Percentiles rank a stretch among this genome's conserved stretches.
Evolutionary conservation across 2,113 vertebrate species (phyloP).

Genomic region (Polypterus senegalus): DNA sequence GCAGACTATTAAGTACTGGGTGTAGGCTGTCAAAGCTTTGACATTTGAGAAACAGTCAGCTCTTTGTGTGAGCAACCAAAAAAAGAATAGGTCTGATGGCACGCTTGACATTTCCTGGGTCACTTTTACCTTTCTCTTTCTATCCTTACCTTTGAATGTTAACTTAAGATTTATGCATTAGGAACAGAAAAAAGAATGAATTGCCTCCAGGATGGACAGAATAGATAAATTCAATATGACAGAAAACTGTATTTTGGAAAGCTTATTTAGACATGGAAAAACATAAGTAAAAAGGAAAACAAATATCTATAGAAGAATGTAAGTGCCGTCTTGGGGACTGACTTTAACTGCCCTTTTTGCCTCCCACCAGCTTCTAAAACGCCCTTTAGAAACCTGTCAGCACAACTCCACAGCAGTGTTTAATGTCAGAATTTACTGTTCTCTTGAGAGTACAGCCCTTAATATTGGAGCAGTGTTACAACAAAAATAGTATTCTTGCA

Average conservation of each 20-base stretch:
- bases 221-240: background rate
- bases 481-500: too few species aligned
- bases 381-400: too few species aligned
- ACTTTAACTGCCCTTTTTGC: too few species aligned
- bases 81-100: slow-evolving; percentile 16
- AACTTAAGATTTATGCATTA: background rate
- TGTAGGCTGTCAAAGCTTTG: slow-evolving; percentile 15
- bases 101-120: slow-evolving; percentile 22
- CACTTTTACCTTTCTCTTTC: slow-evolving; percentile 11
- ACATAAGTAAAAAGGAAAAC: too few species aligned
- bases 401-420: too few species aligned
- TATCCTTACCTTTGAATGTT: slow-evolving; percentile 1
- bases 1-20: too few species aligned
- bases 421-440: too few species aligned
- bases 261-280: background rate
- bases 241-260: background rate
- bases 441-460: too few species aligned
- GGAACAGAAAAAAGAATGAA: slow-evolving; percentile 4
- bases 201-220: background rate
- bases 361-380: too few species aligned
- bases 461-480: too few species aligned
- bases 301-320: too few species aligned
- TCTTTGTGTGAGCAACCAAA: slow-evolving; percentile 7
- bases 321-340: too few species aligned
- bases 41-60: slow-evolving; percentile 17